Evolutionary conservation across 2,113 vertebrate genomes (phyloP), one percentile per base, ranked within the genome.

Genomic region (Sturnus vulgaris): DNA sequence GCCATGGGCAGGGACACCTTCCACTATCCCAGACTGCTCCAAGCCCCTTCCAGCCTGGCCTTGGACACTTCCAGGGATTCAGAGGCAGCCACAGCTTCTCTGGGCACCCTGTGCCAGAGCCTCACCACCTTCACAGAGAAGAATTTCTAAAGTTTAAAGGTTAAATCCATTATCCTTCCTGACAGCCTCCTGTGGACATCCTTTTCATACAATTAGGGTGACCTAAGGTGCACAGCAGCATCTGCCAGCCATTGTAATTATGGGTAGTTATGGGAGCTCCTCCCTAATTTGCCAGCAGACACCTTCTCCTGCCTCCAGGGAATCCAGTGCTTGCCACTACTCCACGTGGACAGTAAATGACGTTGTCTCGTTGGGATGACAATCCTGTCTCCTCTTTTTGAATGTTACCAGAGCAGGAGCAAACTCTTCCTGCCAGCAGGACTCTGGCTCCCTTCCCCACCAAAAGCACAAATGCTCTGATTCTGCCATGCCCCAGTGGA

Each of bases 111-210:
- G n/a, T 75, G 24, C 70, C 39, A 68, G n/a, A 10, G 55, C 8
- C 14, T 53, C 0, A 0, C 2, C 2, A 1, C 11, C n/a, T 12
- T 82, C 55, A 35, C 4, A 68, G 11, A 0, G 14, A 11, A 60
- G 6, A 2, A 40, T 76, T 61, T n/a, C 25, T 8, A 0, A 44
- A 53, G 8, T 77, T 60, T 53, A 52, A 77, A 5, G 7, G 53
- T 75, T 46, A 60, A 68, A 53, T 39, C 61, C 5, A 10, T 75
- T 46, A 9, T 46, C 22, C 44, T 66, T 81, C 60, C 22, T 57
- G 40, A 23, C 8, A n/a, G 10, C 27, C 8, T 73, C 50, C 46
- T 31, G 17, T 60, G 63, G 28, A 63, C 39, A 63, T 8, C 7
- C 6, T 47, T 86, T 44, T 42, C 10, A 15, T 21, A 15, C 15